A percentile compares a stretch with the other conserved stretches of the same genome.
Evolutionary conservation across 2,797 vertebrate genomes (phyloP).

Genomic region (Bovichtus variegatus): DNA sequence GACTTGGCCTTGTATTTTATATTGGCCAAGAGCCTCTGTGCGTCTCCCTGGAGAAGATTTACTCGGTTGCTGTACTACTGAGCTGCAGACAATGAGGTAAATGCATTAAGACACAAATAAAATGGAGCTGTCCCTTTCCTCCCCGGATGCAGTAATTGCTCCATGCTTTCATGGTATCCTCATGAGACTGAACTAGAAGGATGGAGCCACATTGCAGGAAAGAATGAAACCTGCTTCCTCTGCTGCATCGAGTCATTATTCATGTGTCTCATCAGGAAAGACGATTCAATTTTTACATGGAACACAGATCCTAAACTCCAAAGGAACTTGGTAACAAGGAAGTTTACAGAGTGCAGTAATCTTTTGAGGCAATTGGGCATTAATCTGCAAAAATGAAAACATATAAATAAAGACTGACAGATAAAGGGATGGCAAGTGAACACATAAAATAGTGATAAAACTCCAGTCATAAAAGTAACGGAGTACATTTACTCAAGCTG

Average conservation of each 20-base stretch:
- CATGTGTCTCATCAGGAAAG: conserved; percentile 16
- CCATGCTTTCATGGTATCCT: conserved; percentile 30
- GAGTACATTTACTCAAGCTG: neutral
- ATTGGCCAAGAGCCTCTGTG: conserved; percentile 18
- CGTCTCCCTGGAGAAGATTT: conserved; percentile 28
- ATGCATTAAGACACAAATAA: conserved; percentile 55
- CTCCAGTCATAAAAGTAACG: neutral
- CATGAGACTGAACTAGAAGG: conserved; percentile 10
- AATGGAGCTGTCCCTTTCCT: conserved; percentile 29
- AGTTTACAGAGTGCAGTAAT: neutral
- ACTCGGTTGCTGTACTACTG: conserved; percentile 31
- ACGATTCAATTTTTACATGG: conserved; percentile 4
- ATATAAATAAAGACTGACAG: neutral
- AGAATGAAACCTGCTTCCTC: conserved; percentile 16
- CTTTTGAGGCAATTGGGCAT: neutral
- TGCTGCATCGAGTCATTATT: conserved; percentile 13
- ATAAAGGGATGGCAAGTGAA: neutral
- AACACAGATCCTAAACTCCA: neutral
- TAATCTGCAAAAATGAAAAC: conserved; percentile 10
- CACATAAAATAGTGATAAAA: neutral
- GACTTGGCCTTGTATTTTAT: conserved; percentile 25
- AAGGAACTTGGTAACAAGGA: conserved; percentile 11
- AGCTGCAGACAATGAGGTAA: conserved; percentile 45
- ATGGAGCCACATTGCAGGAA: conserved; percentile 8
- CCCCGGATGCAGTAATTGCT: conserved; percentile 20